These are phyloP conservation scores for Astyanax mexicanus DNA, from an alignment of 2,797 vertebrate species.

Conservation along the genomic window DNA sequence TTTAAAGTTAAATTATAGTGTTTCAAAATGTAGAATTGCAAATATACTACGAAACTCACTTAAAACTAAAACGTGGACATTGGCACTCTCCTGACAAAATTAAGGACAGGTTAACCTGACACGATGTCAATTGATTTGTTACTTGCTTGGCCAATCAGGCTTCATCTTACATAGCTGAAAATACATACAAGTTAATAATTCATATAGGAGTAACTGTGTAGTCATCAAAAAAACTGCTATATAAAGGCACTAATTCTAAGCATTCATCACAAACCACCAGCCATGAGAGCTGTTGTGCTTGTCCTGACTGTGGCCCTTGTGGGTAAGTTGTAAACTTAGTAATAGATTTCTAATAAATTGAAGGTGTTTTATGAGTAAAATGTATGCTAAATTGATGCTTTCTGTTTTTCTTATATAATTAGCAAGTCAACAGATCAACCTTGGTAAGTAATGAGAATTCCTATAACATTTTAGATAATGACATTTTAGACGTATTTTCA, in stretches of 20 bases:
- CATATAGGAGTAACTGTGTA: neutral
- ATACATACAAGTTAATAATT: conserved; percentile 44
- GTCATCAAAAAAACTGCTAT: conserved; percentile 33
- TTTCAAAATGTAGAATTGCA: no score
- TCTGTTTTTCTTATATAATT: conserved; percentile 43
- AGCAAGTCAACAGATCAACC: conserved; percentile 65
- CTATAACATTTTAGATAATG: neutral
- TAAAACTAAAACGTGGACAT: neutral
- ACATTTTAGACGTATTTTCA: neutral
- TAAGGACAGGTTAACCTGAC: conserved; percentile 47
- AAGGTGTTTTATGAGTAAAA: neutral
- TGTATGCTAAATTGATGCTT: neutral
- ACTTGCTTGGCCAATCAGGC: neutral
- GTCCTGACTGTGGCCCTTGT: conserved; percentile 65
- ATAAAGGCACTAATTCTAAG: conserved; percentile 28
- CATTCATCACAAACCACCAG: conserved; percentile 32
- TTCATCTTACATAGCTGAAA: neutral
- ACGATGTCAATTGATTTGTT: conserved; percentile 12
- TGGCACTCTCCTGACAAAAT: neutral
- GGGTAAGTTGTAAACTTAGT: conserved; percentile 58
- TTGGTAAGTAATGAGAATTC: conserved; percentile 67
- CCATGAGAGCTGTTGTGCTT: conserved; percentile 61
- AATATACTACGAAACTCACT: no score
- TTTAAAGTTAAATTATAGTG: no score
- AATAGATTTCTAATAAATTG: neutral